A percentile compares a stretch with the other conserved stretches of the same genome.
Conservation (phyloP, 2,888 invertebrate genomes). For the Drosophila tripunctata region DNA sequence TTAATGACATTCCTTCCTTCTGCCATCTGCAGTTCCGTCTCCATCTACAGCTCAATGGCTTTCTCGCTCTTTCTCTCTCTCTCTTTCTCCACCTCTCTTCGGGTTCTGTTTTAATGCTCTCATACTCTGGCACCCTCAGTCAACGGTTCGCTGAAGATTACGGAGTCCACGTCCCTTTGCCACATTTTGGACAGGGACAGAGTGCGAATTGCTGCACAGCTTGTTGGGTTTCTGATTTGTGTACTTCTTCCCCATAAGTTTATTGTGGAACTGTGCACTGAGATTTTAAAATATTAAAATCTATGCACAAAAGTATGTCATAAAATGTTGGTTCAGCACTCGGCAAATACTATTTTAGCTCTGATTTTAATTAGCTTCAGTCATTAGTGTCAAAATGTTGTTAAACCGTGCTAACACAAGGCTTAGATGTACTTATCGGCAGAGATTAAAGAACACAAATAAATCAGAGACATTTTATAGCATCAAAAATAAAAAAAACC, state of each 20-base stretch:
- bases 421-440: neutral
- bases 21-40: slow-evolving; percentile 8
- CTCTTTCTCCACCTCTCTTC: neutral
- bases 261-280: slow-evolving; percentile 12
- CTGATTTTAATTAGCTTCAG: slow-evolving; percentile 15
- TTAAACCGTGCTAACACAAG: neutral
- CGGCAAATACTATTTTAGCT: slow-evolving; percentile 5
- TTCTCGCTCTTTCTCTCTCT: neutral
- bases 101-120: slow-evolving; percentile 49
- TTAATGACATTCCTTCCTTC: slow-evolving; percentile 68
- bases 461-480: too few relatives aligned
- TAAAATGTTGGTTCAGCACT: slow-evolving; percentile 22
- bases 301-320: slow-evolving; percentile 34
- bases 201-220: slow-evolving; percentile 66
- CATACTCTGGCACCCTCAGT: slow-evolving; percentile 17
- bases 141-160: slow-evolving; percentile 60
- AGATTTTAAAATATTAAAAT: slow-evolving; percentile 46
- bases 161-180: slow-evolving; percentile 1
- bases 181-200: neutral
- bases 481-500: too few relatives aligned
- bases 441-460: too few relatives aligned
- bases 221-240: slow-evolving; percentile 72
- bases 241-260: slow-evolving; percentile 24
- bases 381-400: slow-evolving; percentile 27
- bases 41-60: slow-evolving; percentile 2